These are phyloP conservation scores for Stichodactyla helianthus DNA, from an alignment of 64 coral and sea anemone genomes.

Conservation along the genomic window DNA sequence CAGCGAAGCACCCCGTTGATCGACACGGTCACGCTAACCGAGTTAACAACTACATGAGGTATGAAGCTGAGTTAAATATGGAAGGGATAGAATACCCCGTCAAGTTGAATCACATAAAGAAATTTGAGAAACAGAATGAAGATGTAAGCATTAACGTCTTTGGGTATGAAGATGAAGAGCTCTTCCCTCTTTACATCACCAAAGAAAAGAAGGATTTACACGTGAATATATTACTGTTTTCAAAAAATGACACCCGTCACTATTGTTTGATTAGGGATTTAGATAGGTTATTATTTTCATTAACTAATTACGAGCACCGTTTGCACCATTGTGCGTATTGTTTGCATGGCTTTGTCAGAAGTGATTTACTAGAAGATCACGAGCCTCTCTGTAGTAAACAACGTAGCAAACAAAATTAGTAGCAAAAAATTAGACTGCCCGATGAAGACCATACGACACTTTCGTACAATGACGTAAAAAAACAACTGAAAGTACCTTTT, in stretches of 20 bases:
- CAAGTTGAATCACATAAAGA: not conserved
- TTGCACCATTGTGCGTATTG: not conserved
- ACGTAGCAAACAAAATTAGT: no score
- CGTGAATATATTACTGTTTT: not conserved
- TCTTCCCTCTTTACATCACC: no score
- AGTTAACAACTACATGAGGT: not conserved
- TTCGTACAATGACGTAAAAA: no score
- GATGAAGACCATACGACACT: no score
- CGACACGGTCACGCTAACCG: not conserved
- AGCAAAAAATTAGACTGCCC: not conserved
- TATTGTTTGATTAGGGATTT: no score
- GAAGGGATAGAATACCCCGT: not conserved
- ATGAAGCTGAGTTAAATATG: not conserved
- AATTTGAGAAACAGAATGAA: no score
- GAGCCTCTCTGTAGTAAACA: not conserved
- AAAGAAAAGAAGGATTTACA: not conserved
- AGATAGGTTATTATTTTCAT: no score
- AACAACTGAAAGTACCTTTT: not conserved
- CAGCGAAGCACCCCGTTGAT: conserved; percentile 8
- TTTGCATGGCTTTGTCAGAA: not conserved
- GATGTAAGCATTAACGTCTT: no score
- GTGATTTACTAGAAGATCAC: not conserved
- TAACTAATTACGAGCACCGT: no score
- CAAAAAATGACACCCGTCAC: not conserved
- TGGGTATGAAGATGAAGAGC: no score